Evolutionary conservation across 2,113 vertebrate genomes (phyloP).

Genomic region (Pionites leucogaster): DNA sequence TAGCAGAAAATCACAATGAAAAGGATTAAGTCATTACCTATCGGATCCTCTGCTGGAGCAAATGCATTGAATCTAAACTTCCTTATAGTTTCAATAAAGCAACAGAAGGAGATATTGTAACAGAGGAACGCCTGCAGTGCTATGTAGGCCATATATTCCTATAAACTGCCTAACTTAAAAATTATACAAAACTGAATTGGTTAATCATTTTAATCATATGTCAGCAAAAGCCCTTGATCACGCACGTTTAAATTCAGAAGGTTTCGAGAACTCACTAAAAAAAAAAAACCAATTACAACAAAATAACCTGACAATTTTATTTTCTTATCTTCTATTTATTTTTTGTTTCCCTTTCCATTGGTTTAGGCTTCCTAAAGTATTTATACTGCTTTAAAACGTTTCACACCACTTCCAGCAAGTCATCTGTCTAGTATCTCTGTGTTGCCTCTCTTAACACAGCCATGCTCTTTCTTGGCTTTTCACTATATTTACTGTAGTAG

Average conservation of each 20-base stretch:
- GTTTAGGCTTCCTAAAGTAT: background rate
- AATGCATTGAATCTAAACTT: background rate
- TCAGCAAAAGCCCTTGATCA: background rate
- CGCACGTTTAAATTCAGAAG: background rate
- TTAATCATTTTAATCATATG: background rate
- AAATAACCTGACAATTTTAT: background rate
- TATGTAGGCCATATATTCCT: background rate
- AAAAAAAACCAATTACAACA: background rate
- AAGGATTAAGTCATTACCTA: background rate
- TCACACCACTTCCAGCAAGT: background rate
- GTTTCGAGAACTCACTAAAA: background rate
- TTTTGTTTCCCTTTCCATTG: background rate
- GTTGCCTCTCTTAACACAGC: background rate
- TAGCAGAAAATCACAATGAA: background rate
- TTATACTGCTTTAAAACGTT: background rate
- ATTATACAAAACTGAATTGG: background rate
- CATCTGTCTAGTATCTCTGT: background rate
- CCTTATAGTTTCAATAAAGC: background rate
- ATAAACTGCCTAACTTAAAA: background rate
- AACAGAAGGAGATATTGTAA: background rate
- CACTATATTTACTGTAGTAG: background rate
- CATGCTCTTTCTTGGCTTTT: background rate
- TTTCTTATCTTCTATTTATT: accelerated
- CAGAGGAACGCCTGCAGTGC: background rate
- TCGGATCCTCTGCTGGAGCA: background rate